Evolutionary conservation across 2,888 invertebrate species (phyloP), one percentile per base, ranked within the genome.

Genomic region (Harpagoxenus sublaevis): DNA sequence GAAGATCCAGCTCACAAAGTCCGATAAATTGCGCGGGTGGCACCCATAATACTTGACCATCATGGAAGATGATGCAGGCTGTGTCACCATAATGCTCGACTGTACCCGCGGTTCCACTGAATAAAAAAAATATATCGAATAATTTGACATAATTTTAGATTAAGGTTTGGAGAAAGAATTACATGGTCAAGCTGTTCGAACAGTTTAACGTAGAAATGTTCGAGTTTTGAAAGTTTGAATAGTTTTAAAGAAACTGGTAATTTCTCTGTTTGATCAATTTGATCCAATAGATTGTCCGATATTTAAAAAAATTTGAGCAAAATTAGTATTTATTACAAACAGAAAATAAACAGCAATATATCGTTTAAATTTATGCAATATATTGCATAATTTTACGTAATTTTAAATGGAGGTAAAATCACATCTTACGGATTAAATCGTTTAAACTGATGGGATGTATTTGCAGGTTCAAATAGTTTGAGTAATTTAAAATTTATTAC

Each of bases 11-110:
- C 83, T 97, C 96, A 91, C 97, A 97, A 91, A 96, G 96, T 18
- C 96, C 95, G 0, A 97, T 95, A 86, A 97, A 97, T 87, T 97
- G 97, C 1, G 97, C 96, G 6, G 97, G 97, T 8, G 97, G 97
- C 8, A 97, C 96, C 97, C 97, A 97, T 5, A 96, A 87, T 0
- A 97, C 96, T 6, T 92, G 93, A 0, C 97, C 97, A 77, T 95
- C 94, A 6, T 94, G 91, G 57, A 94, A 93, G 2, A 96, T 96
- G 3, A 96, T 87, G 74, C 96, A 96, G 87, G 96, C 95, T 0
- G 96, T 96, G 91, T 96, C 96, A 1, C 96, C 96, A 89, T 96
- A 96, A 89, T 96, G 96, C 89, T 96, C 97, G 57, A 96, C 96
- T 12, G 96, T 96, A 62, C 96, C 96, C 55, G 96, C 96, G 10